phyloP scores from a whole-genome alignment of 1,140 invertebrate species.

The Hylaeus volcanicus region DNA sequence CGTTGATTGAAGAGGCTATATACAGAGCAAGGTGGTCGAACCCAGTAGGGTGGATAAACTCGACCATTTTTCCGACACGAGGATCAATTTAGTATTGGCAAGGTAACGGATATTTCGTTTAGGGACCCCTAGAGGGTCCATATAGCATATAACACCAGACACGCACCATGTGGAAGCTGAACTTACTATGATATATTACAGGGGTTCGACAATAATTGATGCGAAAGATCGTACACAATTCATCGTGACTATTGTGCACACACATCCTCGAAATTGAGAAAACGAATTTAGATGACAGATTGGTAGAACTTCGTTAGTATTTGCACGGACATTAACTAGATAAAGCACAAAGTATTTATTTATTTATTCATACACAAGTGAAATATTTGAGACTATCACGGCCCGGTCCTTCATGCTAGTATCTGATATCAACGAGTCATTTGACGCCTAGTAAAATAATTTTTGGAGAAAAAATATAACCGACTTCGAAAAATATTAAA shows the following conservation, averaged over 20 bases:
- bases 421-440: too few species aligned
- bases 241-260: constrained; percentile 17
- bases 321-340: not conserved
- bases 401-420: too few species aligned
- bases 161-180: constrained; percentile 71
- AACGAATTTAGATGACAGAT: constrained; percentile 24
- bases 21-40: constrained; percentile 57
- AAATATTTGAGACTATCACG: too few species aligned
- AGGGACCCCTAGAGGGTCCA: constrained; percentile 56
- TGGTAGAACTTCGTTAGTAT: not conserved
- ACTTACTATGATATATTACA: constrained; percentile 62
- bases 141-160: constrained; percentile 58
- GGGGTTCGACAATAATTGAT: constrained; percentile 25
- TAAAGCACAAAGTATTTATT: too few species aligned
- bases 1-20: constrained; percentile 25
- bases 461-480: too few species aligned
- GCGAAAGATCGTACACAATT: constrained; percentile 25
- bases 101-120: constrained; percentile 68
- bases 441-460: too few species aligned
- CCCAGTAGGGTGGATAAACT: constrained; percentile 47
- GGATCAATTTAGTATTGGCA: constrained; percentile 74
- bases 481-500: too few species aligned
- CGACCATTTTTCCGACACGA: constrained; percentile 56
- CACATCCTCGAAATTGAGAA: constrained; percentile 6
- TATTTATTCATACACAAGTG: too few species aligned